A percentile compares a stretch with the other conserved stretches of the same genome.
These are phyloP conservation scores for Laticauda colubrina DNA, from an alignment of 2,113 vertebrate species.

Conservation along the genomic window DNA sequence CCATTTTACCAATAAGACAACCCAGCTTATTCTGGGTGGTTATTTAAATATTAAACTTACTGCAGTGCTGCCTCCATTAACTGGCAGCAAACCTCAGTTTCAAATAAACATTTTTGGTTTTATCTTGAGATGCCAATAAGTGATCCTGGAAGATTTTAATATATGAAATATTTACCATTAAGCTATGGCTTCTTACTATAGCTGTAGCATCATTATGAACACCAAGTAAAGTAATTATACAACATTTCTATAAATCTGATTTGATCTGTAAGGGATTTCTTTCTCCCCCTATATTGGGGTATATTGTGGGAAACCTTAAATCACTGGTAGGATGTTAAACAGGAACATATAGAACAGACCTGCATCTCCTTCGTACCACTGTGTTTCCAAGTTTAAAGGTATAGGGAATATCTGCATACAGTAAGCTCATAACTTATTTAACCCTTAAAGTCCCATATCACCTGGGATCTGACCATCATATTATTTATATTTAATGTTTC, in stretches of 20 bases:
- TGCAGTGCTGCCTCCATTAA: background rate
- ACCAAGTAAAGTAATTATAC: rapidly evolving
- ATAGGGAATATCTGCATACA: background rate
- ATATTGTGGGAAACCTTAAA: background rate
- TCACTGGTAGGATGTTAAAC: background rate
- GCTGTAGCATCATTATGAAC: rapidly evolving
- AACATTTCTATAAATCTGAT: rapidly evolving
- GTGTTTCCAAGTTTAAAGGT: background rate
- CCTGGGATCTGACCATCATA: background rate
- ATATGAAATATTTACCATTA: background rate
- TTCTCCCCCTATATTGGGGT: too few species aligned
- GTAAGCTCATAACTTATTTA: background rate
- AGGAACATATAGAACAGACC: background rate
- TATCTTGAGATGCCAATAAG: background rate
- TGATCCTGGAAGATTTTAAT: background rate
- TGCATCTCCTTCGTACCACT: too few species aligned
- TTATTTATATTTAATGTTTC: too few species aligned
- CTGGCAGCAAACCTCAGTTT: background rate
- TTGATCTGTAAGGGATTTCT: background rate
- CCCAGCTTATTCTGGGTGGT: background rate
- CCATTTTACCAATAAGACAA: background rate
- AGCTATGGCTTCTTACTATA: background rate
- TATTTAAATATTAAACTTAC: background rate
- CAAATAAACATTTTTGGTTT: background rate
- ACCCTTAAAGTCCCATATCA: background rate